Conservation (phyloP, 2,113 vertebrate species). For the Pelusios castaneus region DNA sequence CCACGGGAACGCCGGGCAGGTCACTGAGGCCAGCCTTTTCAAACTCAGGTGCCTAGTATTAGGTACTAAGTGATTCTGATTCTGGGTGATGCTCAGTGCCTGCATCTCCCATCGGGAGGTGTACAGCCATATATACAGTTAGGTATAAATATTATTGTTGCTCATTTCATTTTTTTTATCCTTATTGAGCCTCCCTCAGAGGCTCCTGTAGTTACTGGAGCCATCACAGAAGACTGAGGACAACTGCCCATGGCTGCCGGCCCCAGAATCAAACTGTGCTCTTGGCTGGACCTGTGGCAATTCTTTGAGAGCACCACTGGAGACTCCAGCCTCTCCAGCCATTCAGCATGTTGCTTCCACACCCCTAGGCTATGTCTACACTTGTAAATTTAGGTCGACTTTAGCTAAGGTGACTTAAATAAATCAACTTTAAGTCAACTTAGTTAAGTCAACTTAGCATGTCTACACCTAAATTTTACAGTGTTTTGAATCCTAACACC, state of each 20-base stretch:
- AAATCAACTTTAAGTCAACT: no score
- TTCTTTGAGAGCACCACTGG: fast-evolving
- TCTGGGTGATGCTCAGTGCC: background rate
- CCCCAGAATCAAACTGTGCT: background rate
- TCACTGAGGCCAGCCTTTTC: background rate
- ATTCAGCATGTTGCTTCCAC: background rate
- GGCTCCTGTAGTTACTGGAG: background rate
- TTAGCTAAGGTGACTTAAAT: no score
- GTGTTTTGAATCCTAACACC: no score
- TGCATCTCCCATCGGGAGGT: background rate
- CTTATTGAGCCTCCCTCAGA: background rate
- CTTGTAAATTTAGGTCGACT: no score
- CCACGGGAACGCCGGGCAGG: background rate
- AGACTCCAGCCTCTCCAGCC: background rate
- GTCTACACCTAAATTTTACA: no score
- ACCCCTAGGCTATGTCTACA: no score
- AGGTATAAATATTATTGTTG: background rate
- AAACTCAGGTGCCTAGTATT: background rate
- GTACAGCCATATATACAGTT: background rate
- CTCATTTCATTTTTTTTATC: background rate
- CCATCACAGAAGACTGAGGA: background rate
- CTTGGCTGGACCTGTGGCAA: background rate
- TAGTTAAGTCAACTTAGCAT: no score
- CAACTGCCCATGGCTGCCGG: background rate
- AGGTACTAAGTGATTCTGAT: background rate